Percentiles rank a stretch among this genome's conserved stretches.
These are phyloP conservation scores for Eupithecia exiguata DNA, from an alignment of 2,888 invertebrate species.

Conservation along the genomic window DNA sequence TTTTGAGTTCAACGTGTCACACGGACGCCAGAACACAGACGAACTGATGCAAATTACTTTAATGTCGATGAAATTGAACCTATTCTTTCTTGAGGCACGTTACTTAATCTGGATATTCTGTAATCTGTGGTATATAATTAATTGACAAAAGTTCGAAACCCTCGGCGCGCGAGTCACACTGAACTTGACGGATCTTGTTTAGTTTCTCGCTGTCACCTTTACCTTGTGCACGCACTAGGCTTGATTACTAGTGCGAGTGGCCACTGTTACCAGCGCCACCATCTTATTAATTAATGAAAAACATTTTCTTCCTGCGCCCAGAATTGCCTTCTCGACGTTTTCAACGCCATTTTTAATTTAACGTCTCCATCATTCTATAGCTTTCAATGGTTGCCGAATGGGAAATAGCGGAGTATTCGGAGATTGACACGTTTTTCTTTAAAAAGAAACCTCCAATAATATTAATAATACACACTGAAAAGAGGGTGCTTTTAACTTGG, in stretches of 20 bases:
- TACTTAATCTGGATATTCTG: too few relatives aligned
- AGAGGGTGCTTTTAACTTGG: too few relatives aligned
- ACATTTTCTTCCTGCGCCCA: conserved; percentile 40
- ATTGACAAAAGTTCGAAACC: too few relatives aligned
- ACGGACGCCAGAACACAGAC: too few relatives aligned
- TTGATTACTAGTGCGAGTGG: conserved; percentile 37
- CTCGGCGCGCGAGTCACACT: too few relatives aligned
- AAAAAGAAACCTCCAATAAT: neutral
- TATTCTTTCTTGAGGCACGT: too few relatives aligned
- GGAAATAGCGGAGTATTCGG: neutral
- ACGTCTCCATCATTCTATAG: neutral
- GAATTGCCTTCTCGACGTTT: conserved; percentile 24
- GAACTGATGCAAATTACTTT: too few relatives aligned
- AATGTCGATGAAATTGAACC: too few relatives aligned
- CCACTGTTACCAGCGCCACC: conserved; percentile 27
- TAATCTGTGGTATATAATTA: too few relatives aligned
- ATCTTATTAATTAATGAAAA: conserved; percentile 51
- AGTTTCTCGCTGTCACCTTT: conserved; percentile 17
- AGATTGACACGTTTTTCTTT: neutral
- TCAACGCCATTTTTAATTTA: conserved; percentile 33
- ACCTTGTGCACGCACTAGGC: conserved; percentile 12
- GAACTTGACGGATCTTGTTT: too few relatives aligned
- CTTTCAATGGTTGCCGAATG: neutral
- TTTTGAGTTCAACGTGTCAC: too few relatives aligned
- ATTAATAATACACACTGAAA: neutral